These are phyloP conservation scores for Parazoanthus atlanticus DNA, from an alignment of 92 coral and sea anemone genomes.

Conservation along the genomic window DNA sequence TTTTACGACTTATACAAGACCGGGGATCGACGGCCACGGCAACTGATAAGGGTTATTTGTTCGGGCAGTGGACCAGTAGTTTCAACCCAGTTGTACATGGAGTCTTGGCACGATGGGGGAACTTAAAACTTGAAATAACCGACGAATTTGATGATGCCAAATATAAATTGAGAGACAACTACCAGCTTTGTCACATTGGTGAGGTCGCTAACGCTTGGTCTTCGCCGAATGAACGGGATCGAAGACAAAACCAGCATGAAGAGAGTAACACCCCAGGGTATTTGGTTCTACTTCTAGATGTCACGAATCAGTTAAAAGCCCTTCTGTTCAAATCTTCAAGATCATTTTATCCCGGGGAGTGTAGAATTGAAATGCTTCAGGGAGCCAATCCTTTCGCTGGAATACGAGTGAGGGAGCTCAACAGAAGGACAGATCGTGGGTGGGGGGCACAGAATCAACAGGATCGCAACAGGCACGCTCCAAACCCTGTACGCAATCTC, in stretches of 20 bases:
- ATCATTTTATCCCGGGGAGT: neutral
- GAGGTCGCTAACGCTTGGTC: neutral
- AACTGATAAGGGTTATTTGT: neutral
- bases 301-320: neutral
- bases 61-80: conserved; percentile 38
- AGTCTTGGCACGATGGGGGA: conserved; percentile 3
- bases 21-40: neutral
- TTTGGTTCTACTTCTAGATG: neutral
- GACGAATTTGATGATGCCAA: neutral
- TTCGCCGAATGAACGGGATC: neutral
- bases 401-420: neutral
- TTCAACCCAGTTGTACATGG: conserved; percentile 43
- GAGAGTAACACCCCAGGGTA: neutral
- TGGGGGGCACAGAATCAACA: neutral
- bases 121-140: neutral
- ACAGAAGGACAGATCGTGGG: neutral
- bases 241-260: neutral
- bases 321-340: neutral
- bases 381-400: conserved; percentile 28
- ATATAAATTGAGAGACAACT: neutral
- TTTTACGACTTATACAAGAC: neutral
- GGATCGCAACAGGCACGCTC: neutral
- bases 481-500: neutral
- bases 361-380: conserved; percentile 1
- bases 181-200: conserved; percentile 19